Percentiles rank a stretch among this genome's conserved stretches.
Evolutionary conservation across 2,888 invertebrate species (phyloP).

Genomic region (Deroplatys truncata): DNA sequence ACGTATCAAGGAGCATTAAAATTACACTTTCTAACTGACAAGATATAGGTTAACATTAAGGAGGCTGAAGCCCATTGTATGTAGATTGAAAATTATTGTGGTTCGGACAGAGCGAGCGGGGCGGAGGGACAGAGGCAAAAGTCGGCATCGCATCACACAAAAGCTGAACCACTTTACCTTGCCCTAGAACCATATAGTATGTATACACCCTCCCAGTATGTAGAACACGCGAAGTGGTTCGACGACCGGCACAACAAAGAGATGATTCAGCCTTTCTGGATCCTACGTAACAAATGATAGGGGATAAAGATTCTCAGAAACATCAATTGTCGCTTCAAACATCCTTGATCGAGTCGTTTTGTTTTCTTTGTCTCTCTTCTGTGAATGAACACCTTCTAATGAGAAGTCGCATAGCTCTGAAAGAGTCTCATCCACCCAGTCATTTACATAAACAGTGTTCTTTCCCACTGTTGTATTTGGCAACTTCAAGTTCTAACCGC

Average conservation of each 20-base stretch:
- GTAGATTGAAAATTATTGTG: neutral
- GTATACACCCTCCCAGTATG: neutral
- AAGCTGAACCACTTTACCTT: neutral
- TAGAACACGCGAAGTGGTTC: neutral
- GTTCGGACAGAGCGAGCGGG: neutral
- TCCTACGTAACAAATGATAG: neutral
- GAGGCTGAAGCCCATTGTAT: neutral
- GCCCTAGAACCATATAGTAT: neutral
- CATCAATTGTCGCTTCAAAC: neutral
- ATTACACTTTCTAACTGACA: neutral
- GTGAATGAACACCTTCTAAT: neutral
- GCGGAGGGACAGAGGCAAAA: neutral
- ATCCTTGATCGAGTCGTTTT: neutral
- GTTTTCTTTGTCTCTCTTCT: neutral
- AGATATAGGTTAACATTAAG: neutral
- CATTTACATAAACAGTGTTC: neutral
- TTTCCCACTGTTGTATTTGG: neutral
- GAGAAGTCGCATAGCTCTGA: too few relatives aligned
- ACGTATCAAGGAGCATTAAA: neutral
- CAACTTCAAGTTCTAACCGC: neutral
- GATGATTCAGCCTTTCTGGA: neutral
- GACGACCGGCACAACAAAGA: neutral
- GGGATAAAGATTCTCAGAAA: neutral
- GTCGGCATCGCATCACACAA: neutral
- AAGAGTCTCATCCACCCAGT: neutral